A percentile compares a stretch with the other conserved stretches of the same genome.
Evolutionary conservation across 2,888 invertebrate genomes (phyloP).

Genomic region (Sturmia bella): DNA sequence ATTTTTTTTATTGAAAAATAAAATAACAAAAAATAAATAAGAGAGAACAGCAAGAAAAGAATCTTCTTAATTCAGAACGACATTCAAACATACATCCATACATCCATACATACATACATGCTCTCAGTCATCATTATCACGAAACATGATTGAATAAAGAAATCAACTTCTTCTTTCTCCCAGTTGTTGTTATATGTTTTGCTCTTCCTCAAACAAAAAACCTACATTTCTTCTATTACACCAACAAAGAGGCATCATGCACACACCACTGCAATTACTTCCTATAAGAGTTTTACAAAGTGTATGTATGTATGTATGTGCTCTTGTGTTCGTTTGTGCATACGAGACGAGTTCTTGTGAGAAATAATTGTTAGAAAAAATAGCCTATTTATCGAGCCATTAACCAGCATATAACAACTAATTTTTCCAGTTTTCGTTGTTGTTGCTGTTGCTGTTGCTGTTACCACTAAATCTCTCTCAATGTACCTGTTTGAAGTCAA

Average conservation of each 20-base stretch:
- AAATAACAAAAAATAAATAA: too few relatives aligned
- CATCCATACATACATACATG: too few relatives aligned
- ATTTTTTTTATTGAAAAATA: too few relatives aligned
- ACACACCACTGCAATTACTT: neutral
- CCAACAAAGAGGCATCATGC: neutral
- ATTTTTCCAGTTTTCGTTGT: slow-evolving; percentile 6
- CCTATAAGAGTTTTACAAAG: neutral
- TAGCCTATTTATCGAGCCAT: slow-evolving; percentile 48
- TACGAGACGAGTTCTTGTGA: neutral
- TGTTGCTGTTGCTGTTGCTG: neutral
- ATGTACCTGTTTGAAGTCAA: slow-evolving; percentile 34
- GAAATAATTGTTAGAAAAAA: slow-evolving; percentile 41
- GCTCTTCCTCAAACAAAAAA: slow-evolving; percentile 5
- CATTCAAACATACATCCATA: too few relatives aligned
- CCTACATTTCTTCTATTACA: neutral
- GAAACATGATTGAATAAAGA: slow-evolving; percentile 7
- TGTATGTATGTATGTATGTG: neutral
- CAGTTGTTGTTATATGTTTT: too few relatives aligned
- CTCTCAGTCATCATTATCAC: slow-evolving; percentile 12
- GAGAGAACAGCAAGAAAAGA: too few relatives aligned
- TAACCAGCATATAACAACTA: slow-evolving; percentile 19
- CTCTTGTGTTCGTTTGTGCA: neutral
- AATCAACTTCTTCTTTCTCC: slow-evolving; percentile 5
- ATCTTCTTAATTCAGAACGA: too few relatives aligned
- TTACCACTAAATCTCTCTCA: slow-evolving; percentile 12